phyloP scores from a whole-genome alignment of 1,140 invertebrate species.

The Penaeus vannamei region DNA sequence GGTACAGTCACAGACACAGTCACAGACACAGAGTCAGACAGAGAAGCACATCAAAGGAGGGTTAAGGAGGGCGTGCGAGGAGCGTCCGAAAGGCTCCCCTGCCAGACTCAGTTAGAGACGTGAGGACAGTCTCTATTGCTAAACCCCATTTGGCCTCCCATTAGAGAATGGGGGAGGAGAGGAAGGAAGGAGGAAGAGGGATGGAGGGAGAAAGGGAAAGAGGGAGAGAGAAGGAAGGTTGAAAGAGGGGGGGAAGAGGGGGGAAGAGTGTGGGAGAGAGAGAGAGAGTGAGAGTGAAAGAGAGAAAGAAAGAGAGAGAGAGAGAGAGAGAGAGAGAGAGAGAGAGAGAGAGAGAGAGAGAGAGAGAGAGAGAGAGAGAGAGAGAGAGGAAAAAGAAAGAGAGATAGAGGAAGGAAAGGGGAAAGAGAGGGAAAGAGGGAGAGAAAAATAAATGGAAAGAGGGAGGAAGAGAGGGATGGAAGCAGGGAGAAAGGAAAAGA shows the following conservation, averaged over 20 bases:
- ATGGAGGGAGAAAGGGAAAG: neutral
- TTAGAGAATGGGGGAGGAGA: neutral
- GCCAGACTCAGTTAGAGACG: neutral
- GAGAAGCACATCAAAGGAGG: no score
- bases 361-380: neutral
- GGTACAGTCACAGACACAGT: no score
- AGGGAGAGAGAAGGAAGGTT: neutral
- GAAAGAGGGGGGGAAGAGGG: neutral
- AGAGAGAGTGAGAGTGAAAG: neutral
- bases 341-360: neutral
- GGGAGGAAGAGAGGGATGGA: neutral
- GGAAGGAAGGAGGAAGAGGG: neutral
- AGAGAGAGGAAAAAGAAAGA: neutral
- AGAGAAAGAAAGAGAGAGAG: neutral
- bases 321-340: neutral
- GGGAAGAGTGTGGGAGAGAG: neutral
- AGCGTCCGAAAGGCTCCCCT: no score
- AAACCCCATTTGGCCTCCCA: no score
- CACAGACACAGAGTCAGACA: no score
- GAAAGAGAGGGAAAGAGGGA: neutral
- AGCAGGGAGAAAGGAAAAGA: no score
- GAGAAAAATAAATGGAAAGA: neutral
- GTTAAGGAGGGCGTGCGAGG: no score
- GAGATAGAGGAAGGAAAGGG: neutral
- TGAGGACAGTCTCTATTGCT: neutral